These are phyloP conservation scores for Selene dorsalis DNA, from an alignment of 2,797 vertebrate genomes.

Conservation along the genomic window DNA sequence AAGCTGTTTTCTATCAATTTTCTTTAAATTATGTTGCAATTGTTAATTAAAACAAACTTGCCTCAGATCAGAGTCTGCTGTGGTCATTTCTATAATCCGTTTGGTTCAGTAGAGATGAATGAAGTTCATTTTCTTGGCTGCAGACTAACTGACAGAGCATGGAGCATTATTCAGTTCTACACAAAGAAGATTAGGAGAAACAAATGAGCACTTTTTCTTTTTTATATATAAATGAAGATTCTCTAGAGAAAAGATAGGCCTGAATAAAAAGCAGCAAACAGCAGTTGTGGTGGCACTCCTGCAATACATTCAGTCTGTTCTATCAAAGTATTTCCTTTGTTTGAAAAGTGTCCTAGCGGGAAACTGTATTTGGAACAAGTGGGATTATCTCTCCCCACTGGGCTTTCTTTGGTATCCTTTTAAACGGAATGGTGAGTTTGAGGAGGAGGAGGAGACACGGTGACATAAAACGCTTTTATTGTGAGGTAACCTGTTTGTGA, in stretches of 20 bases:
- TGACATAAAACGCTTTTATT: not conserved
- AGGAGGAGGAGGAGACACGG: not conserved
- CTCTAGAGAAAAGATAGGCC: not conserved
- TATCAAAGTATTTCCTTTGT: not conserved
- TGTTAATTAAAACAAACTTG: slow-evolving; percentile 74
- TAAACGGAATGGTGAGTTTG: not conserved
- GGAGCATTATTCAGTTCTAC: slow-evolving; percentile 39
- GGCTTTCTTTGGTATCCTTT: no score
- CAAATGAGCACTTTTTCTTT: slow-evolving; percentile 16
- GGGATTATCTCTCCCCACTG: slow-evolving; percentile 14
- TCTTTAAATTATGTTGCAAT: slow-evolving; percentile 72
- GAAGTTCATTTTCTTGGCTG: not conserved
- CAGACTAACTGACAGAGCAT: slow-evolving; percentile 9
- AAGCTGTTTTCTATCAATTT: slow-evolving; percentile 74
- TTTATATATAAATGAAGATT: not conserved
- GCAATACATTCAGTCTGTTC: not conserved
- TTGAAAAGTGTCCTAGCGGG: slow-evolving; percentile 2
- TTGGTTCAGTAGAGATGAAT: not conserved
- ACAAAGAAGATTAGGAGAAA: slow-evolving; percentile 19
- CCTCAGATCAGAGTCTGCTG: slow-evolving; percentile 41
- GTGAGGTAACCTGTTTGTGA: not conserved
- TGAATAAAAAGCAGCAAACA: not conserved
- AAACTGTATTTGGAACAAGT: slow-evolving; percentile 12
- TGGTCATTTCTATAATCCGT: slow-evolving; percentile 21
- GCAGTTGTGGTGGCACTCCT: not conserved